phyloP scores from a whole-genome alignment of 2,113 vertebrate species.

The Nothoprocta pentlandii region DNA sequence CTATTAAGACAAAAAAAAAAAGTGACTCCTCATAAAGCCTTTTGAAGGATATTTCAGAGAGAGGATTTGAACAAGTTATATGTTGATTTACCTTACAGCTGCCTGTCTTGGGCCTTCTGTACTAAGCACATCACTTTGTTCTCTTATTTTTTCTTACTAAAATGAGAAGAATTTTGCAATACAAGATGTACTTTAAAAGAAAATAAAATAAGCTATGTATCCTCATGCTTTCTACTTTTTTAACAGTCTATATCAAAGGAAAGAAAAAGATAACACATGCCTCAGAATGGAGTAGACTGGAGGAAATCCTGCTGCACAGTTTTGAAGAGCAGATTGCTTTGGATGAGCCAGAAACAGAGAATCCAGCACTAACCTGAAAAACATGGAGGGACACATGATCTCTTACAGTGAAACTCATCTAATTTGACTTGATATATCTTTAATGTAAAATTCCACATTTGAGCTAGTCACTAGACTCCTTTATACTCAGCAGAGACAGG shows the following conservation, averaged over 20 bases:
- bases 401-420: neutral
- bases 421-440: neutral
- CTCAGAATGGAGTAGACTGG: neutral
- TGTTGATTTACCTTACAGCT: neutral
- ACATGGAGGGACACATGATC: fast-evolving
- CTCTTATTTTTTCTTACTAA: neutral
- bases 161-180: neutral
- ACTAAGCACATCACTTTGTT: neutral
- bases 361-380: neutral
- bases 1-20: neutral
- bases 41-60: neutral
- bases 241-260: neutral
- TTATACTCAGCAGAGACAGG: neutral
- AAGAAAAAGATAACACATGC: neutral
- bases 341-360: neutral
- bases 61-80: neutral
- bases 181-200: neutral
- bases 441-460: neutral
- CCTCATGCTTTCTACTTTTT: neutral
- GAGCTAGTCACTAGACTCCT: neutral
- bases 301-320: neutral
- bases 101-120: neutral
- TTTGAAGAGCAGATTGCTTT: neutral
- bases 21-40: neutral
- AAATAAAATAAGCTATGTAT: fast-evolving